These are phyloP conservation scores for Zingel zingel DNA, from an alignment of 2,113 vertebrate species.

Conservation along the genomic window DNA sequence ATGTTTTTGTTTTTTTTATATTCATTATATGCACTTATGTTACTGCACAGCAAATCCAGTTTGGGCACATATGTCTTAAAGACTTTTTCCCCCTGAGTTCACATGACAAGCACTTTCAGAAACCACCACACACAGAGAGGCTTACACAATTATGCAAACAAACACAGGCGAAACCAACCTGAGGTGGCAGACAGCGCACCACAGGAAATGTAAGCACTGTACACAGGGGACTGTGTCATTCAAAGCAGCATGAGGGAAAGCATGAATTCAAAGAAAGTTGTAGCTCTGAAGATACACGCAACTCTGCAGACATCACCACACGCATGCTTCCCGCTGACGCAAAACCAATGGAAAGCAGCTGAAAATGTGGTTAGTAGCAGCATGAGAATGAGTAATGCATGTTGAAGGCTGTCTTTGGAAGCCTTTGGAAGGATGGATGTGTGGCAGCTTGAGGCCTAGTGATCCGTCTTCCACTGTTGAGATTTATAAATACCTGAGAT, in stretches of 20 bases:
- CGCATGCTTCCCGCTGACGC: constrained; percentile 10
- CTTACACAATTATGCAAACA: constrained; percentile 55
- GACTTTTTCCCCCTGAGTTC: constrained; percentile 24
- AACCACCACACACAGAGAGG: constrained; percentile 41
- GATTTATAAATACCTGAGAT: constrained; percentile 72
- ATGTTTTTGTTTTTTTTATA: not conserved
- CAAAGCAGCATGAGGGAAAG: constrained; percentile 35
- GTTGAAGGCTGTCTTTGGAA: constrained; percentile 71
- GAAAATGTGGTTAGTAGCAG: constrained; percentile 52
- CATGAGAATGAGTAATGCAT: constrained; percentile 62
- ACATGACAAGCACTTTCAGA: constrained; percentile 32
- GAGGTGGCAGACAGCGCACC: constrained; percentile 43
- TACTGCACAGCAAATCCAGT: constrained; percentile 20
- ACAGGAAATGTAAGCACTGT: constrained; percentile 45
- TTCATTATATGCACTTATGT: not conserved
- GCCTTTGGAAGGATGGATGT: constrained; percentile 69
- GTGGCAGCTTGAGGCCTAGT: constrained; percentile 64
- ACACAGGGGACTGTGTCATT: constrained; percentile 45
- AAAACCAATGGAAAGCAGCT: constrained; percentile 34
- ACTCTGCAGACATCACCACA: constrained; percentile 17
- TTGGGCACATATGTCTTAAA: constrained; percentile 41
- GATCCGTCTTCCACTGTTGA: constrained; percentile 70
- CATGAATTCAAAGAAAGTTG: constrained; percentile 45
- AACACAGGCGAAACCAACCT: constrained; percentile 39
- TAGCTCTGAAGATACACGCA: constrained; percentile 30